phyloP scores from a whole-genome alignment of 2,888 invertebrate species.

The Spilarctia lutea region DNA sequence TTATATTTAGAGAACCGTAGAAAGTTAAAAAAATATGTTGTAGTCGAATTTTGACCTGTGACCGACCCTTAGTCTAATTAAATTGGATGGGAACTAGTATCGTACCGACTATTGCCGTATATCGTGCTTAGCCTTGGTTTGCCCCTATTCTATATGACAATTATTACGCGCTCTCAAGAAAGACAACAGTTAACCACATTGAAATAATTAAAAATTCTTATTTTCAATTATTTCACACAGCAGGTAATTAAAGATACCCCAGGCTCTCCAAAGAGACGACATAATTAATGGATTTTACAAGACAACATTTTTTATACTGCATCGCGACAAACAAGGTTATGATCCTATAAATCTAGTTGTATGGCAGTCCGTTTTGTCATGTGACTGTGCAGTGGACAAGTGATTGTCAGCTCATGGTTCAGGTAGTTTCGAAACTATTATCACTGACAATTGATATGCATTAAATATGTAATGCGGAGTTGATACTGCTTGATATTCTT shows the following conservation, averaged over 20 bases:
- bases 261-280: background rate
- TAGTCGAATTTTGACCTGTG: constrained; percentile 7
- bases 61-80: constrained; percentile 22
- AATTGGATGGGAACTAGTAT: constrained; percentile 47
- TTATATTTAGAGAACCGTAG: too few relatives aligned
- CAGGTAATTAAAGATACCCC: background rate
- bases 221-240: background rate
- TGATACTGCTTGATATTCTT: background rate
- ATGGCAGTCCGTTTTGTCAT: background rate
- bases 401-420: constrained; percentile 2
- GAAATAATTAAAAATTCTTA: too few relatives aligned
- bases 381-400: background rate
- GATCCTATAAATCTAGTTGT: background rate
- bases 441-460: constrained; percentile 3
- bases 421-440: background rate
- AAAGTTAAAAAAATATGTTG: too few relatives aligned
- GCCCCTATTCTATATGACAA: background rate
- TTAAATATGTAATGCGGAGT: background rate
- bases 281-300: background rate
- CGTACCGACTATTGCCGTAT: constrained; percentile 11
- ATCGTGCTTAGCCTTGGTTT: background rate
- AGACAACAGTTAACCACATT: background rate
- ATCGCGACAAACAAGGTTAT: background rate
- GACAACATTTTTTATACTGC: background rate
- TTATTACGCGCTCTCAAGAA: background rate